These are phyloP conservation scores for Piprites chloris DNA, from an alignment of 2,113 vertebrate species.

Conservation along the genomic window DNA sequence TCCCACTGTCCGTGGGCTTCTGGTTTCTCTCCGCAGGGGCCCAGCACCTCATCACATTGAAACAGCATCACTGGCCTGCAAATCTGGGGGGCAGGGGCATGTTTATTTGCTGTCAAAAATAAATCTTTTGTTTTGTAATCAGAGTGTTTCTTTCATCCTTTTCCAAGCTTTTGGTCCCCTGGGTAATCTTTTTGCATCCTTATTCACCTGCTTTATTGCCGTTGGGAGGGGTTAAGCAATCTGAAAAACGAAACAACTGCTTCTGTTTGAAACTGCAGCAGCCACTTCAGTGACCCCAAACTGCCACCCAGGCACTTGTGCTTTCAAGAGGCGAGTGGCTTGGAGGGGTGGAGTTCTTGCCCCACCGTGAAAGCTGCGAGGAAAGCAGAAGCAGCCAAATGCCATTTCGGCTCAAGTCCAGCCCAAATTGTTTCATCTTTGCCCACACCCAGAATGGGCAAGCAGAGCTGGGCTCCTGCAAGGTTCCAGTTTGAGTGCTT, in stretches of 20 bases:
- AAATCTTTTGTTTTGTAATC: neutral
- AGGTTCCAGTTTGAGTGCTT: neutral
- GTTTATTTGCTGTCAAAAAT: neutral
- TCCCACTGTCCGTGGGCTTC: neutral
- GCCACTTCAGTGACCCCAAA: neutral
- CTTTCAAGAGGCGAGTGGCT: neutral
- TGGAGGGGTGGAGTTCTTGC: neutral
- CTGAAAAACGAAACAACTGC: neutral
- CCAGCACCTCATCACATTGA: neutral
- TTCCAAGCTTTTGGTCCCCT: neutral
- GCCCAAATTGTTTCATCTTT: no score
- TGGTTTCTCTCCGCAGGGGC: neutral
- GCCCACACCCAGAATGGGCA: neutral
- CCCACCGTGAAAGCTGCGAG: neutral
- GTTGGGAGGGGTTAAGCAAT: neutral
- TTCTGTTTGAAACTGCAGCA: neutral
- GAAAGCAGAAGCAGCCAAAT: neutral
- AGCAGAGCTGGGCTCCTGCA: neutral
- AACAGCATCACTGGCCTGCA: neutral
- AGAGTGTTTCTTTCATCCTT: neutral
- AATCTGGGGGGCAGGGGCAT: neutral
- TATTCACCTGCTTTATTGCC: neutral
- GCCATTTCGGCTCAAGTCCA: neutral
- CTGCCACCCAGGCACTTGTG: neutral
- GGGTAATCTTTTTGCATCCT: neutral